Conservation (phyloP, 2,888 invertebrate species). For the Apotomis turbidana region DNA sequence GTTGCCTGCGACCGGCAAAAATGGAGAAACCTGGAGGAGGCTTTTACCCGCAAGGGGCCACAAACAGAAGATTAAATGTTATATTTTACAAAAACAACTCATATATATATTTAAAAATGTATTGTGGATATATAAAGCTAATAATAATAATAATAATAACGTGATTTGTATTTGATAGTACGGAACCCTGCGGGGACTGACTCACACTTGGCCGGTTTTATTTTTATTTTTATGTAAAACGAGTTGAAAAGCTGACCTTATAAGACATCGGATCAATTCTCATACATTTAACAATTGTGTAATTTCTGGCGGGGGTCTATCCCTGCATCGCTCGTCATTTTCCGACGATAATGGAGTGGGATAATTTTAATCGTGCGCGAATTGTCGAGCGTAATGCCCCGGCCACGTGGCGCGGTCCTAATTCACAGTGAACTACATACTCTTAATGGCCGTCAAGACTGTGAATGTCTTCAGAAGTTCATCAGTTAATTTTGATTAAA, state of each 20-base stretch:
- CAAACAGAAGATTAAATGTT: too few relatives aligned
- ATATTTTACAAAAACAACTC: too few relatives aligned
- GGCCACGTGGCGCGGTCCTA: conserved; percentile 72
- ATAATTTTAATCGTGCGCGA: conserved; percentile 83
- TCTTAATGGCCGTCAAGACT: conserved; percentile 53
- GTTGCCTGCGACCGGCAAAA: too few relatives aligned
- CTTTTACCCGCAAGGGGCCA: too few relatives aligned
- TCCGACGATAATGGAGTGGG: conserved; percentile 76
- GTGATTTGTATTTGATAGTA: too few relatives aligned
- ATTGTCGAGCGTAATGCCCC: conserved; percentile 72
- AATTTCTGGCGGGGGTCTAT: conserved; percentile 49
- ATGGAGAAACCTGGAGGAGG: too few relatives aligned
- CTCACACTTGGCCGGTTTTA: too few relatives aligned
- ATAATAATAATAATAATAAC: too few relatives aligned
- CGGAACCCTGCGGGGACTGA: too few relatives aligned
- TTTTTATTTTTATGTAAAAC: too few relatives aligned
- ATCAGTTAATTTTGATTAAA: conserved; percentile 56
- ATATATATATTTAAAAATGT: too few relatives aligned
- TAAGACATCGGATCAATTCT: neutral
- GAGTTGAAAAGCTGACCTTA: neutral
- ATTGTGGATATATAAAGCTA: too few relatives aligned
- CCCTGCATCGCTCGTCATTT: conserved; percentile 65
- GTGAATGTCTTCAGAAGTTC: conserved; percentile 62
- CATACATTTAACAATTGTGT: neutral
- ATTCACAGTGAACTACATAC: conserved; percentile 63